A percentile compares a stretch with the other conserved stretches of the same genome.
Evolutionary conservation across 2,113 vertebrate species (phyloP).

Genomic region (Grammomys dolichurus): DNA sequence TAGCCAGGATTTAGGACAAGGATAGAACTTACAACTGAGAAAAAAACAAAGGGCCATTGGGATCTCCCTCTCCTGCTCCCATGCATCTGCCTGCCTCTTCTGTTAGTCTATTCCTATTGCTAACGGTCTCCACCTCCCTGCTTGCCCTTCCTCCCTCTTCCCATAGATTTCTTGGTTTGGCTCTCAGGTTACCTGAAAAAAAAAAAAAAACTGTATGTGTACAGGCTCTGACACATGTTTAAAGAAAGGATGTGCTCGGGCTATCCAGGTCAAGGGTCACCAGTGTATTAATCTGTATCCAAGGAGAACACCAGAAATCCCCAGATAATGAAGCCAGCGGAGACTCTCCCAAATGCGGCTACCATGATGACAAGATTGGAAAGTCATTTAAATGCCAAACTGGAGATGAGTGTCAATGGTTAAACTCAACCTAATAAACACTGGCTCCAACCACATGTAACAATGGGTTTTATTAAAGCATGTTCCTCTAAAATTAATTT

Average conservation of each 20-base stretch:
- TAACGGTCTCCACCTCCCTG: background rate
- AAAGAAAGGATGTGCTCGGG: background rate
- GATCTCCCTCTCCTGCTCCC: background rate
- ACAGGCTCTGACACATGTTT: background rate
- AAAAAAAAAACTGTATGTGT: background rate
- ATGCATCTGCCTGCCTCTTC: background rate
- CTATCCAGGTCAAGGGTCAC: background rate
- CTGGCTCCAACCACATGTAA: slow-evolving; percentile 7
- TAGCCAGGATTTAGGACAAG: background rate
- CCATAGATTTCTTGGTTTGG: background rate
- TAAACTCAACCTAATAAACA: slow-evolving; percentile 34
- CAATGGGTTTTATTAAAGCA: slow-evolving; percentile 59
- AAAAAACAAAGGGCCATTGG: background rate
- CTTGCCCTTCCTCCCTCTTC: background rate
- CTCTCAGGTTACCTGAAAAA: slow-evolving; percentile 8
- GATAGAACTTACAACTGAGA: background rate
- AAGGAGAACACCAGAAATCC: background rate
- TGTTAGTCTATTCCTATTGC: background rate
- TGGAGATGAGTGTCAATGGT: slow-evolving; percentile 16
- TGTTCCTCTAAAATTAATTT: slow-evolving; percentile 63
- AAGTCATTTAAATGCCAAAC: slow-evolving; percentile 11
- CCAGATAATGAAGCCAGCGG: background rate
- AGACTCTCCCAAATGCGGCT: background rate
- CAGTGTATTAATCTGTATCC: background rate
- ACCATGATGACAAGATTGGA: background rate